Conservation (phyloP, 2,888 invertebrate genomes). For the Abscondita cerata region DNA sequence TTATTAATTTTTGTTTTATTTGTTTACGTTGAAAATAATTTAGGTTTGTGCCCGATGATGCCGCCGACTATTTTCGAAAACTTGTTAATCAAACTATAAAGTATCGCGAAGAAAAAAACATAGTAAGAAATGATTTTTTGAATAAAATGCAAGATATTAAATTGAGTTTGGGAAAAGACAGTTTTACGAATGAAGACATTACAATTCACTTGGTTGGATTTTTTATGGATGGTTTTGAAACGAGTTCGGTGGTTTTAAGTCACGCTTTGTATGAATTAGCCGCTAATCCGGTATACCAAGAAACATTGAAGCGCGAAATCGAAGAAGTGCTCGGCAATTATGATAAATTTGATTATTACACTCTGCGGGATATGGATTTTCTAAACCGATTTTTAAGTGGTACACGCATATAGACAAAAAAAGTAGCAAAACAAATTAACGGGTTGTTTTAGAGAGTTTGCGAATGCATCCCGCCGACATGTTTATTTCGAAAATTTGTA, state of each 20-base stretch:
- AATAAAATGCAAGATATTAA: constrained; percentile 53
- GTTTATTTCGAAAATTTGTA: constrained; percentile 38
- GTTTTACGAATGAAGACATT: constrained; percentile 47
- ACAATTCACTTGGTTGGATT: constrained; percentile 56
- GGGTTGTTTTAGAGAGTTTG: constrained; percentile 44
- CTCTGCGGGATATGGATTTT: constrained; percentile 54
- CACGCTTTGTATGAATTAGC: constrained; percentile 57
- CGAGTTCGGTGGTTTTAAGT: constrained; percentile 57
- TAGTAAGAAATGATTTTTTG: constrained; percentile 57
- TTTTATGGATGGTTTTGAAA: constrained; percentile 60
- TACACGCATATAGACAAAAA: neutral
- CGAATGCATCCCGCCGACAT: constrained; percentile 47
- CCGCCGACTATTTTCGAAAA: constrained; percentile 50
- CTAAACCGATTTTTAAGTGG: constrained; percentile 9
- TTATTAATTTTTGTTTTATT: neutral
- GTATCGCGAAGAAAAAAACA: constrained; percentile 52
- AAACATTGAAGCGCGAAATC: constrained; percentile 57
- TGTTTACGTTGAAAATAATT: no score
- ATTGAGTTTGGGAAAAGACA: constrained; percentile 33
- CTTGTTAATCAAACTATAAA: constrained; percentile 52
- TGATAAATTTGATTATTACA: constrained; percentile 55
- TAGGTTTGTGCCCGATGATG: constrained; percentile 41
- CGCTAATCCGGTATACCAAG: constrained; percentile 54
- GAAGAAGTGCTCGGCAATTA: constrained; percentile 44
- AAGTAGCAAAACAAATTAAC: no score